phyloP scores from a whole-genome alignment of 2,888 invertebrate genomes.

The Trichogramma dendrolimi region DNA sequence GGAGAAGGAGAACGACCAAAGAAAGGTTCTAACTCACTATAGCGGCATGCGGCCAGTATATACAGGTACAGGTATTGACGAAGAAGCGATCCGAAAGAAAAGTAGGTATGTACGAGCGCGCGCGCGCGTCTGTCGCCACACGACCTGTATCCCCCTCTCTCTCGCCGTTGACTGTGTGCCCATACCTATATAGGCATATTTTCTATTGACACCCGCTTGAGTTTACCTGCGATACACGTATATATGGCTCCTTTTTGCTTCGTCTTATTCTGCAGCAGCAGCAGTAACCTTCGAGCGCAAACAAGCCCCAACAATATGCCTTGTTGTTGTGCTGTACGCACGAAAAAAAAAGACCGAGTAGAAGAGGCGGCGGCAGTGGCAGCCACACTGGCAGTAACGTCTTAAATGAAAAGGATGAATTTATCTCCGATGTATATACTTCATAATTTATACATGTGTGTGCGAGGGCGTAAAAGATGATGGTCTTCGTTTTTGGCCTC shows the following conservation, averaged over 20 bases:
- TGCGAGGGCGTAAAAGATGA: conserved; percentile 41
- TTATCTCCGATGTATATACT: conserved; percentile 2
- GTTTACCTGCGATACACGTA: no score
- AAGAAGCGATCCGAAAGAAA: conserved; percentile 15
- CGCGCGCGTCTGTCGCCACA: conserved; percentile 42
- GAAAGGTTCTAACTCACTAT: no score
- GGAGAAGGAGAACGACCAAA: not conserved
- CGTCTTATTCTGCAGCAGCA: conserved; percentile 26
- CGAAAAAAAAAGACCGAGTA: conserved; percentile 27
- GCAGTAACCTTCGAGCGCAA: conserved; percentile 40
- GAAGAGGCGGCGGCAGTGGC: not conserved
- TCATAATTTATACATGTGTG: conserved; percentile 4
- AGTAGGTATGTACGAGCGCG: conserved; percentile 32
- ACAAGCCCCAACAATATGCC: conserved; percentile 40
- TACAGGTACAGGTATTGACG: not conserved
- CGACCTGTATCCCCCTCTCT: conserved; percentile 42
- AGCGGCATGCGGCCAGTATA: no score
- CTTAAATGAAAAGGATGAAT: conserved; percentile 37
- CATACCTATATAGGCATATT: not conserved
- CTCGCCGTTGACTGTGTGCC: not conserved
- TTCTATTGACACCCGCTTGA: no score
- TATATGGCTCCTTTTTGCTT: conserved; percentile 7
- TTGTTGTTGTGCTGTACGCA: conserved; percentile 35
- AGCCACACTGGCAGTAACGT: conserved; percentile 9
- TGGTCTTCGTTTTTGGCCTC: conserved; percentile 1